These are phyloP conservation scores for Muntiacus reevesi DNA, from an alignment of 2,113 vertebrate species.

Conservation along the genomic window DNA sequence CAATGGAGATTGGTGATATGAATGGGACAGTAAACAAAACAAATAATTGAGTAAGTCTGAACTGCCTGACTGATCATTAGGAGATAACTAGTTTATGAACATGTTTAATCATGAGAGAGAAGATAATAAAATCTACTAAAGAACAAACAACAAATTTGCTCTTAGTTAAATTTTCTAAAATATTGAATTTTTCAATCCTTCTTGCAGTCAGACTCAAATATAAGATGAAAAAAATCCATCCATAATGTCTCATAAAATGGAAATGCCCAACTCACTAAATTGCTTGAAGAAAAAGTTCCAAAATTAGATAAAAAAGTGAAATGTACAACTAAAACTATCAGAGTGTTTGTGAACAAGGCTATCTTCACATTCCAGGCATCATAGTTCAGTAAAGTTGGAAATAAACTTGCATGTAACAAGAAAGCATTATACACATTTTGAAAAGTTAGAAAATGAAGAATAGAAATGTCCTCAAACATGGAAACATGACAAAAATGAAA, in stretches of 20 bases:
- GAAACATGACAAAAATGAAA: neutral
- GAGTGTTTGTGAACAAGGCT: neutral
- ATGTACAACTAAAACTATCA: neutral
- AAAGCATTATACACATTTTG: neutral
- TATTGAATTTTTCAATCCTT: neutral
- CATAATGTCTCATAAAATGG: neutral
- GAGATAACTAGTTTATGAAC: neutral
- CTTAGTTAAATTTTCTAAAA: neutral
- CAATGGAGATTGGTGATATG: neutral
- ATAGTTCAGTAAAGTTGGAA: neutral
- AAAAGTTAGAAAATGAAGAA: neutral
- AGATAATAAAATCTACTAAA: neutral
- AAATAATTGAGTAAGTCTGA: neutral
- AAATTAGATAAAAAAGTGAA: neutral
- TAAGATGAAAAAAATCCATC: neutral
- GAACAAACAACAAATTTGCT: neutral
- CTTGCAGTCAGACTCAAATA: neutral
- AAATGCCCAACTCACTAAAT: neutral
- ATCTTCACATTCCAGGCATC: neutral
- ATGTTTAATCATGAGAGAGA: neutral
- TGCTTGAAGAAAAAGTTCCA: neutral
- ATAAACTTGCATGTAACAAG: neutral
- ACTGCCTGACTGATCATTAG: neutral
- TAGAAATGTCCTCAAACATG: neutral
- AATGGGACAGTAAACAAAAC: neutral